Percentiles rank a stretch among this genome's conserved stretches.
Evolutionary conservation across 2,113 vertebrate genomes (phyloP).

Genomic region (Corythaixoides concolor): DNA sequence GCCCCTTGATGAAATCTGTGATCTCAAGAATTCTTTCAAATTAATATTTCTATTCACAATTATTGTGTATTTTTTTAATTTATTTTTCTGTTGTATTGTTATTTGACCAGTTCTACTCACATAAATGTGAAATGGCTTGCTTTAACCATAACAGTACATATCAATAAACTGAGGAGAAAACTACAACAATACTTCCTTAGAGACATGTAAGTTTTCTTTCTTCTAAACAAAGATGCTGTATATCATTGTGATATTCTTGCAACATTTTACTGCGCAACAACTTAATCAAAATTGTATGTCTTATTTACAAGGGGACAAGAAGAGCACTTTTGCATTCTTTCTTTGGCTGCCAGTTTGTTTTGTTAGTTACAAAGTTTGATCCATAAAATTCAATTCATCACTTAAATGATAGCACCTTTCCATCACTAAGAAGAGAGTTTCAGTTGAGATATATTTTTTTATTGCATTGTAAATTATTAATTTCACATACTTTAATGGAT

Average conservation of each 20-base stretch:
- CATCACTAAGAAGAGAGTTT: not conserved
- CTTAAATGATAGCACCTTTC: not conserved
- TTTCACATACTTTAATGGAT: not conserved
- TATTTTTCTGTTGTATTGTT: too few relatives aligned
- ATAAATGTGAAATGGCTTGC: not conserved
- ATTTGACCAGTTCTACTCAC: not conserved
- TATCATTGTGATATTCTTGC: not conserved
- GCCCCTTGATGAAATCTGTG: not conserved
- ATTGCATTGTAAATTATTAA: not conserved
- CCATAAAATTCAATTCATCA: not conserved
- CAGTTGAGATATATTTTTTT: too few relatives aligned
- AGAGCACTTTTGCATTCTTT: not conserved
- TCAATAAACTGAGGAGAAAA: not conserved
- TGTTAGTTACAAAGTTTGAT: not conserved
- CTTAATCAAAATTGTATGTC: too few relatives aligned
- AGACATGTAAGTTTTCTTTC: not conserved
- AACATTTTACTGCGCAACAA: too few relatives aligned
- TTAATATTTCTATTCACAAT: too few relatives aligned
- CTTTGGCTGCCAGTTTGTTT: not conserved
- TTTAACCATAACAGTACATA: not conserved
- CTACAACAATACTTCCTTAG: not conserved
- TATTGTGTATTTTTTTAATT: too few relatives aligned
- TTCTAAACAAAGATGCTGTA: not conserved
- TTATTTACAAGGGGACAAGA: not conserved
- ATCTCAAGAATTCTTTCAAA: not conserved